These are phyloP conservation scores for Netelia melanura DNA, from an alignment of 2,888 invertebrate genomes.

Conservation along the genomic window DNA sequence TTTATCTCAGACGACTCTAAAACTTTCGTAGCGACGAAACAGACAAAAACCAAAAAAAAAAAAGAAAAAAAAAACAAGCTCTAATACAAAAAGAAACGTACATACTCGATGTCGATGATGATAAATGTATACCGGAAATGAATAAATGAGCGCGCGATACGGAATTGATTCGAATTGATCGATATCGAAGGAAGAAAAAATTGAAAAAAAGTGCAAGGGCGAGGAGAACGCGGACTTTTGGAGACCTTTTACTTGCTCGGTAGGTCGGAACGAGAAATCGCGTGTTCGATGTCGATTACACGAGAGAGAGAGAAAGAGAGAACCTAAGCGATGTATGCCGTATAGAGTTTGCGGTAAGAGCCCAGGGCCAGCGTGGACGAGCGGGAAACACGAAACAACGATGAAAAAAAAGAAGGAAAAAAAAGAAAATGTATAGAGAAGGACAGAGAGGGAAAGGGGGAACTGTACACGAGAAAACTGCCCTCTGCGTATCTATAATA, in stretches of 20 bases:
- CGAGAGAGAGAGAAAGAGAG: slow-evolving; percentile 18
- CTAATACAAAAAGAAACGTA: too few relatives aligned
- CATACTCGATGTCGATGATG: neutral
- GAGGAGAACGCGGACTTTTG: slow-evolving; percentile 34
- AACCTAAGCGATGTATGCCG: slow-evolving; percentile 13
- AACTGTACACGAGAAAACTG: slow-evolving; percentile 40
- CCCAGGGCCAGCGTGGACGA: slow-evolving; percentile 23
- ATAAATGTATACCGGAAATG: slow-evolving; percentile 1
- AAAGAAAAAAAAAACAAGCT: neutral
- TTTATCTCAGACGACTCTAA: neutral
- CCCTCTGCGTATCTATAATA: slow-evolving; percentile 33
- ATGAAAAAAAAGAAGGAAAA: slow-evolving; percentile 3
- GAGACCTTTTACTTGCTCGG: slow-evolving; percentile 46
- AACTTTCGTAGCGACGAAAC: neutral
- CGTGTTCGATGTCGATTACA: slow-evolving; percentile 64
- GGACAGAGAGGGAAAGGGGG: neutral
- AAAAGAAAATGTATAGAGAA: neutral
- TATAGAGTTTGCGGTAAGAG: slow-evolving; percentile 4
- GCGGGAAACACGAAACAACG: slow-evolving; percentile 25
- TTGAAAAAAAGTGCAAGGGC: slow-evolving; percentile 27
- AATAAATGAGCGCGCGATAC: neutral
- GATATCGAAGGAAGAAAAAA: slow-evolving; percentile 1
- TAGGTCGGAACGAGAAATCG: slow-evolving; percentile 38
- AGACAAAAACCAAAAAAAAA: too few relatives aligned
- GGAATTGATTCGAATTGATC: slow-evolving; percentile 7